phyloP scores from a whole-genome alignment of 2,113 vertebrate genomes.

The Leucopsar rothschildi region DNA sequence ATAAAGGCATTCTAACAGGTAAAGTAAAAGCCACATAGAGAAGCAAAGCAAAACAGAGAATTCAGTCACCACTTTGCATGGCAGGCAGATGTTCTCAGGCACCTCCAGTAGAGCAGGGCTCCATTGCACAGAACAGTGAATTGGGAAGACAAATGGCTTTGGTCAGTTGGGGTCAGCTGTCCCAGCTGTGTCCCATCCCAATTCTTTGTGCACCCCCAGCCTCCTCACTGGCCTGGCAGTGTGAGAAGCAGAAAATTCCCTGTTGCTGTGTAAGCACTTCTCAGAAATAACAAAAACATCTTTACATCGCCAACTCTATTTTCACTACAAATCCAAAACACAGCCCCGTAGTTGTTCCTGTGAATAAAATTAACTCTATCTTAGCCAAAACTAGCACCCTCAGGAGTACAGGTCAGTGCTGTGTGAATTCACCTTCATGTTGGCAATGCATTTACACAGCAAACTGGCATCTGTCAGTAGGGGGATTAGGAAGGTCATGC shows the following conservation, averaged over 20 bases:
- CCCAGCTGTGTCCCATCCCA: background rate
- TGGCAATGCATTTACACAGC: background rate
- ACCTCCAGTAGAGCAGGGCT: background rate
- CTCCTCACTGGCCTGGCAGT: background rate
- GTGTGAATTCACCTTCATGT: background rate
- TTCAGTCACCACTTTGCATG: background rate
- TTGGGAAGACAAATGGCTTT: background rate
- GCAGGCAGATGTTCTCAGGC: background rate
- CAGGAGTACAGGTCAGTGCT: background rate
- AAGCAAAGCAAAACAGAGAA: background rate
- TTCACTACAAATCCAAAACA: background rate
- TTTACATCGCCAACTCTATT: background rate
- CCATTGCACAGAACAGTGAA: background rate
- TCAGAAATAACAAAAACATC: background rate
- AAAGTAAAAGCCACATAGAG: background rate
- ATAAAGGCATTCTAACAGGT: background rate
- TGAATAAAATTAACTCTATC: background rate
- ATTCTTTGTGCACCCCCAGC: background rate
- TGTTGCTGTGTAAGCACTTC: background rate
- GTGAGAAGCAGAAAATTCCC: background rate
- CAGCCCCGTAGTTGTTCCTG: background rate
- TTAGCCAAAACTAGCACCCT: background rate
- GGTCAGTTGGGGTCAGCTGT: background rate
- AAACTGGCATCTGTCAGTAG: background rate
- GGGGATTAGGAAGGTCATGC: background rate